Conservation (phyloP, 1,140 invertebrate species). For the Pachypeltis micranthus region DNA sequence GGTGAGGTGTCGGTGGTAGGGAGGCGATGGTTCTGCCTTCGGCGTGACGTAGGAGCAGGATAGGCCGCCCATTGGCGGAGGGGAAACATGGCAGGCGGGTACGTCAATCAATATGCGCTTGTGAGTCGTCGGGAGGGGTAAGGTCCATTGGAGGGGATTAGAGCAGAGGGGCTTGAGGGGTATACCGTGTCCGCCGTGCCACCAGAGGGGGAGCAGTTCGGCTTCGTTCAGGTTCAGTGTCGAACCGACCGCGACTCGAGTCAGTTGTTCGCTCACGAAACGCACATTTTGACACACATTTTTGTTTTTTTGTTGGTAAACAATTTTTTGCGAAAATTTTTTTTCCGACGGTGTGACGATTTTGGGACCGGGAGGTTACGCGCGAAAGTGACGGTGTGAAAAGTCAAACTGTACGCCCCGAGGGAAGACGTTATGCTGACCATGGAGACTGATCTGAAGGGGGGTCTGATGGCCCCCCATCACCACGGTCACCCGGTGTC, state of each 20-base stretch:
- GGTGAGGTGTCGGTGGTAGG: no score
- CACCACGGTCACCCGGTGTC: slow-evolving; percentile 32
- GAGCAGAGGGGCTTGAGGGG: no score
- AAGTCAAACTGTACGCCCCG: slow-evolving; percentile 53
- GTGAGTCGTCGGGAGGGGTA: slow-evolving; percentile 8
- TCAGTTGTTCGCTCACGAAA: slow-evolving; percentile 14
- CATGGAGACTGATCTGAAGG: slow-evolving; percentile 78
- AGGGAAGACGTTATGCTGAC: slow-evolving; percentile 68
- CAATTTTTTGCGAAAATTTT: background rate
- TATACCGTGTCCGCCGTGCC: background rate
- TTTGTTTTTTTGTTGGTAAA: background rate
- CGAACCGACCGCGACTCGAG: slow-evolving; percentile 13
- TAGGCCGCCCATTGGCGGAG: slow-evolving; percentile 21
- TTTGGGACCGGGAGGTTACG: background rate
- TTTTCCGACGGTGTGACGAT: background rate
- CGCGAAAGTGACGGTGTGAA: slow-evolving; percentile 2
- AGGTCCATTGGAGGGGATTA: slow-evolving; percentile 4
- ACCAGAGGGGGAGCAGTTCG: background rate
- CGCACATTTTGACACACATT: background rate
- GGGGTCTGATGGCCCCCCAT: slow-evolving; percentile 49
- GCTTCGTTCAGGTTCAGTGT: background rate
- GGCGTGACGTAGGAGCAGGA: slow-evolving; percentile 20
- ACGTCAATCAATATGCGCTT: slow-evolving; percentile 26
- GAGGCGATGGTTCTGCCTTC: slow-evolving; percentile 4
- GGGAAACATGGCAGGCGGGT: slow-evolving; percentile 26